Conservation (phyloP, 2,113 vertebrate genomes). For the Pampusana beccarii region DNA sequence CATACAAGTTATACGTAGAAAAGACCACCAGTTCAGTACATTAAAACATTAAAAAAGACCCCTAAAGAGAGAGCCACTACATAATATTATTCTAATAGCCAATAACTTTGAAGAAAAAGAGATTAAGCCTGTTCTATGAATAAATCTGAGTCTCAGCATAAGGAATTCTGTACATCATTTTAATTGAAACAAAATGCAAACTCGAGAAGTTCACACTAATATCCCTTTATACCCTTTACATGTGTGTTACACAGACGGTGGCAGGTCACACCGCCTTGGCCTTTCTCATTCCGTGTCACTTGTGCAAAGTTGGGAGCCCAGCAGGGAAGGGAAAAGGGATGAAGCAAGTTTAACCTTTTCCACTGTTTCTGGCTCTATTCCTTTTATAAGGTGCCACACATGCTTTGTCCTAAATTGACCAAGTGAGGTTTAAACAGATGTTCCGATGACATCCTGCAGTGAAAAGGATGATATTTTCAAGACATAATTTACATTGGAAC, state of each 20-base stretch:
- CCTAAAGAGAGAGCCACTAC: background rate
- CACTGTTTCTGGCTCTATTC: background rate
- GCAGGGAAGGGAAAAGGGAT: background rate
- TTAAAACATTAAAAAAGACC: background rate
- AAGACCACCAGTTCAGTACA: background rate
- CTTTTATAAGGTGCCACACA: background rate
- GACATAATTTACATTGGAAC: background rate
- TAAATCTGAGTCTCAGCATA: background rate
- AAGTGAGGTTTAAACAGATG: background rate
- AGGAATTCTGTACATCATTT: background rate
- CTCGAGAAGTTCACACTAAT: background rate
- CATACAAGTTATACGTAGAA: background rate
- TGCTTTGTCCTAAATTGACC: background rate
- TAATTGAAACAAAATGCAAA: background rate
- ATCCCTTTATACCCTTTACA: no score
- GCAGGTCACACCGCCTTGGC: background rate
- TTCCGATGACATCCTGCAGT: background rate
- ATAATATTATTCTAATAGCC: background rate
- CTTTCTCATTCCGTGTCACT: background rate
- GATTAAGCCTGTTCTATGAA: background rate
- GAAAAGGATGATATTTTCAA: background rate
- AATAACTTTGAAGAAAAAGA: background rate
- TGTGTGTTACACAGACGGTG: fast-evolving
- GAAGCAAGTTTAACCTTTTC: background rate
- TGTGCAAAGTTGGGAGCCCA: background rate